Conservation (phyloP, 2,113 vertebrate species). For the Irena cyanogastra region DNA sequence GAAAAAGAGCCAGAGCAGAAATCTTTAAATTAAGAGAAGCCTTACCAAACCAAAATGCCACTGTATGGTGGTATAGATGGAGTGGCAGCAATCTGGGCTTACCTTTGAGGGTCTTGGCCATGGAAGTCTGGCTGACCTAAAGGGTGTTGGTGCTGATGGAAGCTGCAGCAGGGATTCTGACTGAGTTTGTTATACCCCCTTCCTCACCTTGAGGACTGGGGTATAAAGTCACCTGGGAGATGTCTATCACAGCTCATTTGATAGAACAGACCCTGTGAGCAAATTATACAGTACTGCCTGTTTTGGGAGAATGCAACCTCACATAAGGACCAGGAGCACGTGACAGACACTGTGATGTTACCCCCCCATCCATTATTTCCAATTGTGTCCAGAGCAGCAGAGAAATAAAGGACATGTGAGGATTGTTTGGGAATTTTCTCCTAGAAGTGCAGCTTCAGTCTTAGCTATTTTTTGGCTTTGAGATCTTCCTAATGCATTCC, state of each 20-base stretch:
- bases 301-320: not conserved
- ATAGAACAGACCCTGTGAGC: not conserved
- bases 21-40: not conserved
- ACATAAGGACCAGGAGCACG: not conserved
- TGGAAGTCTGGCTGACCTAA: not conserved
- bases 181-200: not conserved
- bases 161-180: not conserved
- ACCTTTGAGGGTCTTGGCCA: not conserved
- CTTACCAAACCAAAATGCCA: not conserved
- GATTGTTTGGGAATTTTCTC: not conserved
- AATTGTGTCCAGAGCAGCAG: not conserved
- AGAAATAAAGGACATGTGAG: not conserved
- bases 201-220: not conserved
- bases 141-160: rapidly evolving
- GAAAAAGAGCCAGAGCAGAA: not conserved
- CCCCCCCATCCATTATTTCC: not conserved
- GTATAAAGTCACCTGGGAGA: not conserved
- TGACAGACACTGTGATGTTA: not conserved
- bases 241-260: not conserved
- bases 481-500: not conserved
- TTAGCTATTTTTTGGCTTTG: not conserved
- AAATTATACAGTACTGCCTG: not conserved
- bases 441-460: not conserved
- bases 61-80: not conserved
- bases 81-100: not conserved